A percentile compares a stretch with the other conserved stretches of the same genome.
These are phyloP conservation scores for Thecophora atra DNA, from an alignment of 2,888 invertebrate genomes.

Conservation along the genomic window DNA sequence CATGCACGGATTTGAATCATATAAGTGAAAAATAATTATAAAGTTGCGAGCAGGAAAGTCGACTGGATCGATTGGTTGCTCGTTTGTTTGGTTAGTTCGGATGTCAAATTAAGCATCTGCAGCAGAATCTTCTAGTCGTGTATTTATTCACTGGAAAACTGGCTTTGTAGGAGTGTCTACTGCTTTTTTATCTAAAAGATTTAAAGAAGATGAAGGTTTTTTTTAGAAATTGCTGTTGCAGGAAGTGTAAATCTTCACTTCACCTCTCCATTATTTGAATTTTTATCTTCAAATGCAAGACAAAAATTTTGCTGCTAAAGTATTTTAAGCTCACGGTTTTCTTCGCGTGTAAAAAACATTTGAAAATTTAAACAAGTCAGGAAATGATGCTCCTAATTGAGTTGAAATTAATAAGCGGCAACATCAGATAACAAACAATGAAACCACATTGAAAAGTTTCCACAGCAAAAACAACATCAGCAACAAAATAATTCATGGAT, in stretches of 20 bases:
- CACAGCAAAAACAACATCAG: too few species aligned
- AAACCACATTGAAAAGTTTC: not conserved
- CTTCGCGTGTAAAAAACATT: constrained; percentile 2
- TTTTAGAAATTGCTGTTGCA: constrained; percentile 21
- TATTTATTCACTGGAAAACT: too few species aligned
- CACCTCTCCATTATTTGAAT: not conserved
- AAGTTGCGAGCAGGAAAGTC: not conserved
- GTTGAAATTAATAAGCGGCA: constrained; percentile 13
- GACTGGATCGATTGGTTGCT: not conserved
- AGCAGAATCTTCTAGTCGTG: too few species aligned
- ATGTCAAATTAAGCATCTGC: too few species aligned
- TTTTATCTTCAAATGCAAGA: not conserved
- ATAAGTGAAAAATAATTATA: not conserved
- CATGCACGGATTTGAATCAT: not conserved
- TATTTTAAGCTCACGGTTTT: not conserved
- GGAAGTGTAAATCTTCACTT: not conserved
- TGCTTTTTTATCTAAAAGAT: constrained; percentile 10
- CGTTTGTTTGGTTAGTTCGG: not conserved
- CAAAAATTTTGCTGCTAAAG: not conserved
- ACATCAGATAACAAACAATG: not conserved
- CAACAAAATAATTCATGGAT: not conserved
- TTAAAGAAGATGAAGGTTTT: constrained; percentile 20
- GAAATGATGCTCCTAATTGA: too few species aligned
- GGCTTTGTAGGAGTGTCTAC: not conserved
- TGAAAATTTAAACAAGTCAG: constrained; percentile 3